Percentiles rank a stretch among this genome's conserved stretches.
Conservation (phyloP, 2,113 vertebrate species). For the Brienomyrus brachyistius region DNA sequence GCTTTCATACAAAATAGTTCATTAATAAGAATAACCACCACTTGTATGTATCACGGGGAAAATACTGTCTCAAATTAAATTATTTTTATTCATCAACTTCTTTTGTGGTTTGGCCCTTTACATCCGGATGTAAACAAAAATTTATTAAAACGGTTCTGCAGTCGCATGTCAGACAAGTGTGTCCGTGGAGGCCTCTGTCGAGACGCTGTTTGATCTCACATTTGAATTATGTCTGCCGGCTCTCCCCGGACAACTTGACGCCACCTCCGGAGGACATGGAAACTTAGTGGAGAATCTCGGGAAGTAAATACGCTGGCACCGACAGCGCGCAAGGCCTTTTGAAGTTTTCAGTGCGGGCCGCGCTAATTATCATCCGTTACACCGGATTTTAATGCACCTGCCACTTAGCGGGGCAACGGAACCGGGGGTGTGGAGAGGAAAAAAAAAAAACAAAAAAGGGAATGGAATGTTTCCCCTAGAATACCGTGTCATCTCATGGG, state of each 20-base stretch:
- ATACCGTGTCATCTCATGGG: conserved; percentile 43
- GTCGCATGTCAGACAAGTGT: neutral
- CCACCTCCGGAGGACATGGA: conserved; percentile 3
- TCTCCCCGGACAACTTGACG: neutral
- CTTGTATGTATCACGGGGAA: neutral
- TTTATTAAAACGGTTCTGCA: neutral
- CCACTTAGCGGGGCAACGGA: conserved; percentile 3
- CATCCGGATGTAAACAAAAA: neutral
- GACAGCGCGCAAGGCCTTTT: conserved; percentile 27
- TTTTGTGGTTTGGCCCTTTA: neutral
- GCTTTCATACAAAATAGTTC: neutral
- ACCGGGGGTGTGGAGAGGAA: neutral
- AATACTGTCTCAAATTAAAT: neutral
- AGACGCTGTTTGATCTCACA: conserved; percentile 18
- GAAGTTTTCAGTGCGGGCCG: conserved; percentile 41
- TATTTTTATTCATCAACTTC: neutral
- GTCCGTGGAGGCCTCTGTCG: conserved; percentile 12
- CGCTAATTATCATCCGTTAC: conserved; percentile 38
- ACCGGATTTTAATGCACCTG: conserved; percentile 33
- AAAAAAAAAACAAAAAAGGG: conserved; percentile 22
- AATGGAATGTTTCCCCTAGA: conserved; percentile 30
- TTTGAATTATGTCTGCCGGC: conserved; percentile 26
- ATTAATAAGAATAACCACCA: neutral
- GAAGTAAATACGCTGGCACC: conserved; percentile 33
- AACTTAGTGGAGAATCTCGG: neutral